Percentiles rank a stretch among this genome's conserved stretches.
Conservation (phyloP, 2,888 invertebrate genomes). For the Dasypolia templi region DNA sequence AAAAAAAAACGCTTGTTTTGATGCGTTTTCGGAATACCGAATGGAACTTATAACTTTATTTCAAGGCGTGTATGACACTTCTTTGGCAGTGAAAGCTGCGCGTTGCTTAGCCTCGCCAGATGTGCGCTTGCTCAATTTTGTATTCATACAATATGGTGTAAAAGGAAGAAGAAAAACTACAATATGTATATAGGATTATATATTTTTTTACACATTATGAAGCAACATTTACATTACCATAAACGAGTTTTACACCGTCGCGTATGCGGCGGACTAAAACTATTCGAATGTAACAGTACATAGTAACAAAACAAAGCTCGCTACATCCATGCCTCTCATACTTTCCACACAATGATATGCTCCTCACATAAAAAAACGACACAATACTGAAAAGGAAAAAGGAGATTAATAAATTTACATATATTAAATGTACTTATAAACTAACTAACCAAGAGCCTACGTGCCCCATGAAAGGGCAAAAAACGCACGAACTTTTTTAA, state of each 20-base stretch:
- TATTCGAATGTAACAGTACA: slow-evolving; percentile 90
- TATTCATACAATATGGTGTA: not conserved
- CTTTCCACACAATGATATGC: slow-evolving; percentile 76
- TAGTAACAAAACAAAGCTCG: slow-evolving; percentile 83
- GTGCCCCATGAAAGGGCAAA: slow-evolving; percentile 79
- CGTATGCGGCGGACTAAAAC: slow-evolving; percentile 80
- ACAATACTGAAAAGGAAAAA: slow-evolving; percentile 90
- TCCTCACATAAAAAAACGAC: slow-evolving; percentile 84
- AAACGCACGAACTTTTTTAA: slow-evolving; percentile 85
- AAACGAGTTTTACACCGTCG: slow-evolving; percentile 86
- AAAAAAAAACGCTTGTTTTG: too few relatives aligned
- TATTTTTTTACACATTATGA: slow-evolving; percentile 90
- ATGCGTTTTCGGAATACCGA: not conserved
- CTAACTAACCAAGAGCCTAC: slow-evolving; percentile 89
- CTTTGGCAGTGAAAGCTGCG: too few relatives aligned
- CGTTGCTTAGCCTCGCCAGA: not conserved
- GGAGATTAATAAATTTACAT: slow-evolving; percentile 89
- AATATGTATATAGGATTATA: slow-evolving; percentile 88
- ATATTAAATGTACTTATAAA: slow-evolving; percentile 88
- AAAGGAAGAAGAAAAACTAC: slow-evolving; percentile 73
- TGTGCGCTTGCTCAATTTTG: not conserved
- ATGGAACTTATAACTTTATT: not conserved
- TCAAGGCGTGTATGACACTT: not conserved
- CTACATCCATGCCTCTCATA: slow-evolving; percentile 69
- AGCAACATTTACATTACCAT: slow-evolving; percentile 90